These are phyloP conservation scores for Cephalopholis sonnerati DNA, from an alignment of 2,113 vertebrate species.

Conservation along the genomic window DNA sequence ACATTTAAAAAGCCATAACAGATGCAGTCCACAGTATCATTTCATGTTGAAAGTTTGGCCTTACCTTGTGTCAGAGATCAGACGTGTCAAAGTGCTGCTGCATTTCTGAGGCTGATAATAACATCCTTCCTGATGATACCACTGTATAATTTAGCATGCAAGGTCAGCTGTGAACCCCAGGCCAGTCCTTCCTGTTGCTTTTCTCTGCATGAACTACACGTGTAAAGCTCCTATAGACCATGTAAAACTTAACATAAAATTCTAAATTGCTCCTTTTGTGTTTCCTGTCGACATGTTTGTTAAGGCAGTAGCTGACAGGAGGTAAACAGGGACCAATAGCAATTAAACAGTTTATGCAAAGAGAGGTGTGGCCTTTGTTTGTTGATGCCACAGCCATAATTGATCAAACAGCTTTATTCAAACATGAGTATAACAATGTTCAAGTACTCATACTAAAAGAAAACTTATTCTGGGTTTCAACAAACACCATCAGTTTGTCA, in stretches of 20 bases:
- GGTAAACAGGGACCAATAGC: too few relatives aligned
- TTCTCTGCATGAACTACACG: not conserved
- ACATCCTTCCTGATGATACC: slow-evolving; percentile 12
- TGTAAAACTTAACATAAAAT: too few relatives aligned
- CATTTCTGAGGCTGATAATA: slow-evolving; percentile 16
- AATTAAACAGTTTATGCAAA: not conserved
- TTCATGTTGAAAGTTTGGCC: not conserved
- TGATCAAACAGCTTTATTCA: not conserved
- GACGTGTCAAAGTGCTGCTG: not conserved
- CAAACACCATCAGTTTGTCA: not conserved
- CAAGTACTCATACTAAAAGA: not conserved
- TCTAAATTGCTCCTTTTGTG: too few relatives aligned
- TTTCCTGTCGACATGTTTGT: too few relatives aligned
- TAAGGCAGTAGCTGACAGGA: too few relatives aligned
- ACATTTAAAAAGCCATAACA: not conserved
- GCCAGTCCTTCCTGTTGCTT: not conserved
- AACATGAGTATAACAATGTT: not conserved
- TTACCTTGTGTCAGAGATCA: not conserved
- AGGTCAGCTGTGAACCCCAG: slow-evolving; percentile 9
- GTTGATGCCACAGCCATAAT: not conserved
- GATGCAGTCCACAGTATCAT: not conserved
- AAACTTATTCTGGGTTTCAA: not conserved
- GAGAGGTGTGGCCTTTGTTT: not conserved
- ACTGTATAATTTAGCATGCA: slow-evolving; percentile 1
- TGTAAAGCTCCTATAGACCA: not conserved